These are phyloP conservation scores for Dreissena rostriformis DNA, from an alignment of 1,140 invertebrate species.

Conservation along the genomic window DNA sequence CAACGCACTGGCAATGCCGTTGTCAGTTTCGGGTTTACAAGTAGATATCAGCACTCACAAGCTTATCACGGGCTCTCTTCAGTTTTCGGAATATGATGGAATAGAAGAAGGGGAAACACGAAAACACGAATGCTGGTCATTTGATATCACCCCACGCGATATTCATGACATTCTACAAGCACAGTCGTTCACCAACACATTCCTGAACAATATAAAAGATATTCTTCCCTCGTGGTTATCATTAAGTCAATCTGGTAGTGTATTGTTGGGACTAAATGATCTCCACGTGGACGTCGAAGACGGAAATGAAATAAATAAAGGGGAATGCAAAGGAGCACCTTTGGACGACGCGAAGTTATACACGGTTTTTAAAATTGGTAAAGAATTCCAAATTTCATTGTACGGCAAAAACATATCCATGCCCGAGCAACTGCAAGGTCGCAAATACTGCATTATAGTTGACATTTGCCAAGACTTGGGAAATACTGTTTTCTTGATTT, in stretches of 20 bases:
- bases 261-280: background rate
- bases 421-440: background rate
- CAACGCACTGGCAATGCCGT: constrained; percentile 4
- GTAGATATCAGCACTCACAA: background rate
- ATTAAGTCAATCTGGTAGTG: background rate
- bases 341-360: constrained; percentile 10
- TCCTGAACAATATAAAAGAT: background rate
- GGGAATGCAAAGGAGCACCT: constrained; percentile 18
- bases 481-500: constrained; percentile 15
- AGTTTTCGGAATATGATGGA: background rate
- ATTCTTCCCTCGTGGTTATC: constrained; percentile 22
- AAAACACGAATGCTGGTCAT: background rate
- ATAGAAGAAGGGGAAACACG: background rate
- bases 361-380: constrained; percentile 22
- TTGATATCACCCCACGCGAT: constrained; percentile 18
- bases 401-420: constrained; percentile 1
- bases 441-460: constrained; percentile 24
- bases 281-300: background rate
- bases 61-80: background rate
- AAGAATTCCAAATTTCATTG: constrained; percentile 1
- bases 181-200: constrained; percentile 20
- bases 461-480: constrained; percentile 18
- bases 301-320: constrained; percentile 16
- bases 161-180: constrained; percentile 5
- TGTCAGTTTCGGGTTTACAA: constrained; percentile 12